Base-by-base conservation (phyloP, 2,888 invertebrate species). In the Scotopteryx bipunctaria region DNA sequence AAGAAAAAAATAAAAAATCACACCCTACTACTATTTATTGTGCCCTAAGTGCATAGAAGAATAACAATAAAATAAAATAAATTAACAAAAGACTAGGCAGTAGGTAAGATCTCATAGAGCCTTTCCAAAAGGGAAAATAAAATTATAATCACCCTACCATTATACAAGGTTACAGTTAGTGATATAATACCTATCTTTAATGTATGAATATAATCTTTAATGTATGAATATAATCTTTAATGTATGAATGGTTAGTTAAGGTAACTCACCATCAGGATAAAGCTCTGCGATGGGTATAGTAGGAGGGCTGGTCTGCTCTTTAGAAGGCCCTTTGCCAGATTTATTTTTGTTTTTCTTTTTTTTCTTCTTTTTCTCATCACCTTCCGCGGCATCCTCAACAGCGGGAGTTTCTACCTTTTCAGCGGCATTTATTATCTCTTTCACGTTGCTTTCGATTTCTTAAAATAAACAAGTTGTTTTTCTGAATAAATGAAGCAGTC, bases 221-320 rank as follows among this genome's bases (percentile, higher is more conserved):
- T n/a, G n/a, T n/a, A n/a, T n/a, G n/a, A n/a, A n/a, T n/a, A n/a
- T n/a, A n/a, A n/a, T n/a, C n/a, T n/a, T n/a, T n/a, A n/a, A n/a
- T 9, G 2, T 25, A 0, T 9, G 23, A 3, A 9, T 9, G 25
- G 9, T n/a, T n/a, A n/a, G n/a, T n/a, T n/a, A 15, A 23, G 11
- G 14, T 23, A 23, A 65, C 74, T 87, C 87, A 81, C 95, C 96
- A 85, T 97, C 94, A 1, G 97, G 94, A 78, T 94, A 99, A 13
- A 98, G 91, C 44, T 97, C 95, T 1, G 93, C 91, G 59, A 99
- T 95, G 0, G 98, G 94, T 67, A 98, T 92, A n/a, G 95, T 92
- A 5, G 98, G 98, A 9, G 98, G 96, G 78, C 94, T 92, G 0
- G 96, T 96, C 82, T 97, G 96, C 60, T 87, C 89, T 56, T 91